A percentile compares a stretch with the other conserved stretches of the same genome.
phyloP scores from a whole-genome alignment of 2,113 vertebrate genomes.

The Diphyllodes magnificus region DNA sequence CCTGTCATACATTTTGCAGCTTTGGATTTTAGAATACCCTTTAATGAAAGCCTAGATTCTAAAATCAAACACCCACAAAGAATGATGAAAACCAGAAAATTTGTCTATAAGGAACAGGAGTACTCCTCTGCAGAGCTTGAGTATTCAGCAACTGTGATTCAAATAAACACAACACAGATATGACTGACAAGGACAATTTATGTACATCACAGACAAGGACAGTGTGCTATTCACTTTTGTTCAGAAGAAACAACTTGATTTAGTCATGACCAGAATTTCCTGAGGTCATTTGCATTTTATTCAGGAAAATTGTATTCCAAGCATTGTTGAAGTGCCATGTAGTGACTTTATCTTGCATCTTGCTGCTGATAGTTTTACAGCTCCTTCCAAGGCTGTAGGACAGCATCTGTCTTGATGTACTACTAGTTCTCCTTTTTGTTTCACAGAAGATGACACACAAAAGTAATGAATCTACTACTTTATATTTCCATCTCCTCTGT shows the following conservation, averaged over 20 bases:
- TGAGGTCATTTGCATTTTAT: background rate
- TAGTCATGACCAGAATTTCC: conserved; percentile 13
- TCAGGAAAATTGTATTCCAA: background rate
- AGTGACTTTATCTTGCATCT: background rate
- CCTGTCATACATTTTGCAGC: background rate
- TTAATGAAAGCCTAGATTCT: background rate
- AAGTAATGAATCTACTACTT: background rate
- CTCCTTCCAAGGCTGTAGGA: background rate
- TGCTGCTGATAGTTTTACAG: background rate
- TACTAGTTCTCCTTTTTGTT: background rate
- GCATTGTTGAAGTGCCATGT: background rate
- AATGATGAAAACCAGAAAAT: background rate
- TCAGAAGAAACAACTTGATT: background rate
- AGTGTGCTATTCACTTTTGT: background rate
- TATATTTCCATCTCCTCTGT: background rate
- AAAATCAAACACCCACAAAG: background rate
- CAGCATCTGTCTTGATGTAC: background rate
- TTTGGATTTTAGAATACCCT: background rate
- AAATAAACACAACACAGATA: background rate
- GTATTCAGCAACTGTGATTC: background rate
- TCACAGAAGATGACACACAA: background rate
- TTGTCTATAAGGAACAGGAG: background rate
- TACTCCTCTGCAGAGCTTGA: background rate
- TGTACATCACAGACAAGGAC: background rate
- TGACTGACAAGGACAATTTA: background rate